Percentiles rank a stretch among this genome's conserved stretches.
phyloP scores from a whole-genome alignment of 2,113 vertebrate genomes.

The Junco hyemalis region DNA sequence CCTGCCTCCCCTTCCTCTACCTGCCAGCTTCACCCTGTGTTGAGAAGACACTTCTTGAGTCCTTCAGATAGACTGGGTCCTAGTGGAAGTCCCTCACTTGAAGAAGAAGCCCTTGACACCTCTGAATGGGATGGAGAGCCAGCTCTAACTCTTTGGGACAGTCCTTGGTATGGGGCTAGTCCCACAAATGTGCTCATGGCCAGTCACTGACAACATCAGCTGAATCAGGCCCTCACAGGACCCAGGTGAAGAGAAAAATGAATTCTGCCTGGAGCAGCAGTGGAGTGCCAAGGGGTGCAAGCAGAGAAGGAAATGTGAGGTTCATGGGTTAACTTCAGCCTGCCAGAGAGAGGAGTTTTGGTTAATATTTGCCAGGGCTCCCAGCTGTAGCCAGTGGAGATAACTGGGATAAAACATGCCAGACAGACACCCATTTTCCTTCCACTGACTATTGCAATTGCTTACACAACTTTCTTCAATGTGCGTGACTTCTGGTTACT shows the following conservation, averaged over 20 bases:
- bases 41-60: neutral
- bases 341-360: neutral
- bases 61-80: neutral
- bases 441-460: neutral
- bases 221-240: neutral
- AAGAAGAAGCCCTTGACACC: neutral
- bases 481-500: neutral
- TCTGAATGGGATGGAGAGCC: neutral
- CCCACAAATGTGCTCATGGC: neutral
- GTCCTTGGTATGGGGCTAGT: neutral
- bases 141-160: neutral
- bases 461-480: neutral
- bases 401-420: neutral
- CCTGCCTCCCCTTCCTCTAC: neutral
- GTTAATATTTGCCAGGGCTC: neutral
- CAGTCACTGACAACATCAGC: neutral
- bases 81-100: neutral
- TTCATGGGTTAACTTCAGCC: neutral
- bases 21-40: neutral
- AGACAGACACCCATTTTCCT: neutral
- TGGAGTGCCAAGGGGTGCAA: neutral
- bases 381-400: rapidly evolving
- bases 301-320: neutral
- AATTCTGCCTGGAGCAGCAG: neutral
- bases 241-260: neutral